Percentiles rank a stretch among this genome's conserved stretches.
Evolutionary conservation across 2,113 vertebrate species (phyloP).

Genomic region (Carollia perspicillata): DNA sequence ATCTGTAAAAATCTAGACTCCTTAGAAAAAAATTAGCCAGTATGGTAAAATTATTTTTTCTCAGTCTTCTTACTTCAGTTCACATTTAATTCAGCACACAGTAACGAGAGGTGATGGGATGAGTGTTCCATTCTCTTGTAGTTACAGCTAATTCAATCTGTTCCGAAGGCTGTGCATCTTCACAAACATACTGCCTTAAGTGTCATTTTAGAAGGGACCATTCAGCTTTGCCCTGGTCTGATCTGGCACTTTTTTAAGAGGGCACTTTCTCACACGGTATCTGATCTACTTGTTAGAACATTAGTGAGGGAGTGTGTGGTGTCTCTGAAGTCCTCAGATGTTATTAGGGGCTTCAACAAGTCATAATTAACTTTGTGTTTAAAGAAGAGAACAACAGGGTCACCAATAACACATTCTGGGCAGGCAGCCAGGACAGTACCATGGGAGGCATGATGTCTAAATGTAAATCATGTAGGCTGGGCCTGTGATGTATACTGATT

Average conservation of each 20-base stretch:
- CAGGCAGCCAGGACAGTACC: conserved; percentile 51
- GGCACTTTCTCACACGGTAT: neutral
- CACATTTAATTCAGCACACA: neutral
- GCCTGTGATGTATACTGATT: conserved; percentile 12
- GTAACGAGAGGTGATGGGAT: neutral
- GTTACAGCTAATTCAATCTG: neutral
- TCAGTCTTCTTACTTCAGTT: neutral
- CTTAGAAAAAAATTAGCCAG: neutral
- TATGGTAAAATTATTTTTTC: neutral
- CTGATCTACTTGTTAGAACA: conserved; percentile 27
- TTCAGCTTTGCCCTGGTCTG: neutral
- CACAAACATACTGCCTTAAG: neutral
- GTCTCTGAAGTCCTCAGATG: conserved; percentile 51
- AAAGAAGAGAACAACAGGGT: conserved; percentile 60
- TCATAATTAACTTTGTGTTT: conserved; percentile 67
- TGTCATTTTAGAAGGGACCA: neutral
- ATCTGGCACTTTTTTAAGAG: neutral
- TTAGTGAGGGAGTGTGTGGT: neutral
- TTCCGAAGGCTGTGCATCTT: neutral
- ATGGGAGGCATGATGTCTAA: conserved; percentile 44
- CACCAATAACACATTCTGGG: conserved; percentile 65
- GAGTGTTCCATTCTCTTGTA: neutral
- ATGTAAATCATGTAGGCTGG: conserved; percentile 19
- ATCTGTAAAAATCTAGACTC: neutral
- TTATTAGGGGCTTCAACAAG: conserved; percentile 34